Evolutionary conservation across 2,888 invertebrate species (phyloP), one percentile per base, ranked within the genome.

Genomic region (Pyrrhosoma nymphula): DNA sequence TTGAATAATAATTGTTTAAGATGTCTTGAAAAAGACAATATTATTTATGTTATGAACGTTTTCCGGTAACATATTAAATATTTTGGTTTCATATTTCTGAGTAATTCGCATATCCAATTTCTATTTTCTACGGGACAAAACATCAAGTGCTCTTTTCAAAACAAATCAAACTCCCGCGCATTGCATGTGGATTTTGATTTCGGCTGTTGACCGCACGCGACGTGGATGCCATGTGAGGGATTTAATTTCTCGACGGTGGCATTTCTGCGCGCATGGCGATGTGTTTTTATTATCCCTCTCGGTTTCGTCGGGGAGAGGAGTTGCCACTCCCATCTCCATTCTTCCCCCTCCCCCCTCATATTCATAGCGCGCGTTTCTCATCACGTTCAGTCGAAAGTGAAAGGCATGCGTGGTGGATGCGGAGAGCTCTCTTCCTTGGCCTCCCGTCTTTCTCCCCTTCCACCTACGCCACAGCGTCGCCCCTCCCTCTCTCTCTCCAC

Each of bases 351-450:
- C 20, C 23, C 69, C 69, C 60, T 60, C 35, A 14, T 35, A 82
- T 35, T 82, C 26, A 35, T 82, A 35, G 6, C 82, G 82, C 16
- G 35, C 35, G 35, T 82, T 82, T 82, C 82, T 82, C 82, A 35
- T 82, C 82, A 82, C 82, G 82, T 82, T 35, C 82, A 8, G 35
- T 82, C 89, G 89, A 89, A 89, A 89, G 89, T 89, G 89, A 89
- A 89, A 89, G 89, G 89, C 89, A 89, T 89, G 55, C 89, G 89
- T 10, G 35, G 89, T 47, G 88, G 47, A 20, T 69, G 20, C n/a
- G 69, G n/a, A 47, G 88, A 89, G 47, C 26, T 56, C 23, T n/a
- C 56, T 47, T 56, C 56, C 14, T 56, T 20, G 89, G 39, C 88
- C 39, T 56, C 89, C 56, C 47, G 20, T 88, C 88, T 88, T 47